Percentiles rank a stretch among this genome's conserved stretches.
Conservation (phyloP, 2,797 vertebrate genomes). For the Dallia pectoralis region DNA sequence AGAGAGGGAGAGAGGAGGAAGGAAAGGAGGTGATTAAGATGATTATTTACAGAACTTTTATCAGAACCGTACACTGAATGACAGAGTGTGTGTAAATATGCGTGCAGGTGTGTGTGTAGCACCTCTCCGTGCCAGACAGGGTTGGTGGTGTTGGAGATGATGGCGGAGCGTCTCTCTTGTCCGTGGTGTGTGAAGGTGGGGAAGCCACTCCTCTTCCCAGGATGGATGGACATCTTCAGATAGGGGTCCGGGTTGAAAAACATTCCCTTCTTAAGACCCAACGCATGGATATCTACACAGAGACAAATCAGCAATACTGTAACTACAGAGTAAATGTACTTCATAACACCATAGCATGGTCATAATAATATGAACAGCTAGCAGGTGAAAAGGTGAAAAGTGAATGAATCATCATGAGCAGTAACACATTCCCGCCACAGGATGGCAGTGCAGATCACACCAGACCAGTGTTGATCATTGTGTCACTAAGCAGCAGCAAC, state of each 20-base stretch:
- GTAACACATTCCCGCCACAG: constrained; percentile 27
- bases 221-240: constrained; percentile 96
- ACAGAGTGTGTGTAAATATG: not conserved
- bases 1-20: not conserved
- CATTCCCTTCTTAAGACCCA: constrained; percentile 97
- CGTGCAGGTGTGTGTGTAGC: constrained; percentile 28
- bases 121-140: constrained; percentile 96
- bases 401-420: constrained; percentile 3
- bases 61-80: too few species aligned
- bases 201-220: constrained; percentile 89
- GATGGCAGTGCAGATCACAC: constrained; percentile 25
- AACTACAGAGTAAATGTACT: not conserved
- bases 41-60: too few species aligned
- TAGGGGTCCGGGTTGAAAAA: constrained; percentile 99
- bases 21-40: too few species aligned
- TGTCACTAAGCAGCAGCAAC: not conserved
- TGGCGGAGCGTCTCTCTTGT: constrained; percentile 89
- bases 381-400: too few species aligned
- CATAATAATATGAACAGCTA: not conserved
- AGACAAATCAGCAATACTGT: not conserved
- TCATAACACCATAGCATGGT: not conserved
- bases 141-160: constrained; percentile 93
- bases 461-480: not conserved
- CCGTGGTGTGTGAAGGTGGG: constrained; percentile 94
- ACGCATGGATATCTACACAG: constrained; percentile 82